A percentile compares a stretch with the other conserved stretches of the same genome.
Evolutionary conservation across 2,797 vertebrate genomes (phyloP).

Genomic region (Hippoglossus hippoglossus): DNA sequence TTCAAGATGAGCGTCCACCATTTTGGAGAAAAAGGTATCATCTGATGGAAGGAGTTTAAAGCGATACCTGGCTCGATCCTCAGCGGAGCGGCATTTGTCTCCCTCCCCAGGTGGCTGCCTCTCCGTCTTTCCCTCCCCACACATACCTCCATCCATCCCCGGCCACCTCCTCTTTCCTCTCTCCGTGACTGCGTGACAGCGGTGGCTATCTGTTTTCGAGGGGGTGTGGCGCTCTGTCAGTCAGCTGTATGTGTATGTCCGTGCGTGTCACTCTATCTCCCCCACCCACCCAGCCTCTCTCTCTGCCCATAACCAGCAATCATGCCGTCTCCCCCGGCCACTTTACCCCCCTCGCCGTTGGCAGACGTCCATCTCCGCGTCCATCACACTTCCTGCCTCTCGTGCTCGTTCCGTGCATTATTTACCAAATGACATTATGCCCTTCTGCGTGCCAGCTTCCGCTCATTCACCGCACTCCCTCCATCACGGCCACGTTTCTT

Average conservation of each 20-base stretch:
- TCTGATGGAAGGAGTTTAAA: constrained; percentile 9
- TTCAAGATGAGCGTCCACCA: background rate
- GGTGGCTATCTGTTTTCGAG: constrained; percentile 44
- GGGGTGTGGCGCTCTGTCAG: constrained; percentile 59
- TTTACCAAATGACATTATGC: constrained; percentile 76
- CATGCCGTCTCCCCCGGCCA: constrained; percentile 64
- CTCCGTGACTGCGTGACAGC: constrained; percentile 35
- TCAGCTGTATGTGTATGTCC: constrained; percentile 35
- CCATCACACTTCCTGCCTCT: constrained; percentile 61
- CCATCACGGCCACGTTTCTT: constrained; percentile 32
- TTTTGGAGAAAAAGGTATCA: constrained; percentile 21
- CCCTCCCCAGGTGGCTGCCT: constrained; percentile 13
- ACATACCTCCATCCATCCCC: constrained; percentile 17
- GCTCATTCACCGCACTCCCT: constrained; percentile 35
- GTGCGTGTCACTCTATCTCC: constrained; percentile 26
- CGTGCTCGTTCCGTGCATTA: constrained; percentile 62
- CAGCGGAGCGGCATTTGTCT: constrained; percentile 6
- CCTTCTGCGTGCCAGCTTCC: constrained; percentile 54
- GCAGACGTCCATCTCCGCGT: constrained; percentile 49
- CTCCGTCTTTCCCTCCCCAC: constrained; percentile 4
- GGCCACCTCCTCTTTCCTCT: constrained; percentile 9
- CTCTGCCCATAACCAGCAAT: constrained; percentile 58
- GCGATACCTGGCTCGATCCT: constrained; percentile 13
- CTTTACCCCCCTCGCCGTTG: constrained; percentile 64
- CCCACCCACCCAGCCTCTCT: constrained; percentile 45